Evolutionary conservation across 2,888 invertebrate genomes (phyloP).

Genomic region (Drosophila barbarae): DNA sequence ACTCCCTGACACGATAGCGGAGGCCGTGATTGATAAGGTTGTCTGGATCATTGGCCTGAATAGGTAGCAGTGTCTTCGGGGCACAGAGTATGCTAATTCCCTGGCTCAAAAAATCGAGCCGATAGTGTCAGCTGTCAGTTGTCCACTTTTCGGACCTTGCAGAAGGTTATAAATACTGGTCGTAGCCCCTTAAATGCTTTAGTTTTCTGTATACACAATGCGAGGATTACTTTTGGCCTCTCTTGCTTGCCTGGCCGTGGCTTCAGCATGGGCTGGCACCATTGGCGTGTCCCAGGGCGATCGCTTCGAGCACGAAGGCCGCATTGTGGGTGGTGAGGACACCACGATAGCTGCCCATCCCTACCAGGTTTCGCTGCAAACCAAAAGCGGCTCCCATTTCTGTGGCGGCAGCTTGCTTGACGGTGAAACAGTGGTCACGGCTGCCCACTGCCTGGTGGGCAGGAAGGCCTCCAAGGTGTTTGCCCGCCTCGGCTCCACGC

Average conservation of each 20-base stretch:
- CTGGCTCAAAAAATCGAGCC: conserved; percentile 11
- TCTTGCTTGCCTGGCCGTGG: conserved; percentile 42
- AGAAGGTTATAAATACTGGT: conserved; percentile 38
- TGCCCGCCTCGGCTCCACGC: conserved; percentile 78
- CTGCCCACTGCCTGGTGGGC: conserved; percentile 78
- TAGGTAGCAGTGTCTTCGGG: conserved; percentile 3
- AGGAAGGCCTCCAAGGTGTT: conserved; percentile 36
- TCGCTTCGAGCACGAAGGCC: conserved; percentile 54
- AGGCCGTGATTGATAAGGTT: background rate
- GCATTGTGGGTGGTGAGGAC: conserved; percentile 80
- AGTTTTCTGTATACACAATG: conserved; percentile 28
- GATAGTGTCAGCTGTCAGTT: conserved; percentile 28
- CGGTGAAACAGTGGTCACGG: conserved; percentile 76
- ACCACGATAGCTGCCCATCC: conserved; percentile 78
- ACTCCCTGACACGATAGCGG: conserved; percentile 40
- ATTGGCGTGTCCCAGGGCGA: conserved; percentile 32
- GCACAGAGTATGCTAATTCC: conserved; percentile 27
- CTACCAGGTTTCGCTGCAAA: conserved; percentile 79
- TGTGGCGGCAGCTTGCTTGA: conserved; percentile 80
- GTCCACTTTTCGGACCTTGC: conserved; percentile 3
- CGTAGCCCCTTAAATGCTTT: background rate
- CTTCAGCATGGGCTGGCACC: conserved; percentile 42
- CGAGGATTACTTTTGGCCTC: conserved; percentile 18
- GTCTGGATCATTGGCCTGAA: background rate
- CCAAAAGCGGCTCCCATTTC: conserved; percentile 77